Base-by-base conservation (phyloP, 2,888 invertebrate species). In the Dasypolia templi region DNA sequence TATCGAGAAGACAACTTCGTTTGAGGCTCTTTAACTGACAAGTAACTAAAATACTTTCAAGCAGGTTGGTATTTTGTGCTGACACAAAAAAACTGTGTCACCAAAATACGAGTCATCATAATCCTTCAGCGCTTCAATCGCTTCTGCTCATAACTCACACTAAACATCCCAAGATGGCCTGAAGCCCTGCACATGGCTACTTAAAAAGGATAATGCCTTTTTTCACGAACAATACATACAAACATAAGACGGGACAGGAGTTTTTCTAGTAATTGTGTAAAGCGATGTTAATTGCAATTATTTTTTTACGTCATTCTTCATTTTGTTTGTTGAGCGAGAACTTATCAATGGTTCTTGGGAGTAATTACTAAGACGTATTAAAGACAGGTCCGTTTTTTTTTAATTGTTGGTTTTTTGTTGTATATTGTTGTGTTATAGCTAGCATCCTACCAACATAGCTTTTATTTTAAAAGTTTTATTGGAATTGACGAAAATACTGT, bases 131-230 rank as follows among this genome's bases (percentile, higher is more conserved):
- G 7, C 35, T 62, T 29, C 14, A 46, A n/a, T n/a, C 83, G 84
- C 86, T 72, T 0, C 9, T 61, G 32, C 79, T 82, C 74, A 29
- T 79, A 29, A 84, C 83, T 26, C 90, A 72, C 0, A 70, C 82
- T 86, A 55, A 44, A 42, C n/a, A 56, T 42, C 29, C 72, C 39
- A 26, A 81, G 75, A 88, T 86, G 85, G 90, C 95, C 94, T 88
- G 89, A 90, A 93, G 95, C 93, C 53, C 76, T 89, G 78, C 95
- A 95, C 92, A 95, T 95, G 95, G 91, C 91, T 84, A 83, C 75
- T 78, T 72, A 66, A 83, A 82, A 81, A 81, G 72, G 70, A 87
- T 86, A 88, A 87, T 83, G 58, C 77, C 72, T 70, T 81, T 83
- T 87, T 88, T 77, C 72, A 61, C 64, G 53, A 73, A 86, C 79